phyloP scores from a whole-genome alignment of 2,888 invertebrate species.

The Chorisops tibialis region DNA sequence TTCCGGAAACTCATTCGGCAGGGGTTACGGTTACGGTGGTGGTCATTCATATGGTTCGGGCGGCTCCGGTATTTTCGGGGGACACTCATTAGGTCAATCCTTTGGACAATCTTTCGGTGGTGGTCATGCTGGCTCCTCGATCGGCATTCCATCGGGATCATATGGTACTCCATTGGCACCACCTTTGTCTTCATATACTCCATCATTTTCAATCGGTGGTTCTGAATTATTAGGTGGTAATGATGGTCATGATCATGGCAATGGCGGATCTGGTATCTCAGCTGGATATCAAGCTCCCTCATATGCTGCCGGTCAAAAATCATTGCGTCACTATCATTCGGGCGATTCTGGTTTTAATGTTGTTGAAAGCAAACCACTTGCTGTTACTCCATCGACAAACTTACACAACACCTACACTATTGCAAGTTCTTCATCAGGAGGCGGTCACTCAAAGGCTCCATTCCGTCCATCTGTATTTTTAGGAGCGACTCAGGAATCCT shows the following conservation, averaged over 20 bases:
- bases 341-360: background rate
- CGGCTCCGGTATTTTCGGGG: background rate
- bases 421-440: background rate
- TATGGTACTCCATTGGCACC: slow-evolving; percentile 34
- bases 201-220: slow-evolving; percentile 28
- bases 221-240: slow-evolving; percentile 16
- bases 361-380: slow-evolving; percentile 44
- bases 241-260: slow-evolving; percentile 27
- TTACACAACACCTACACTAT: slow-evolving; percentile 8
- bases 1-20: background rate
- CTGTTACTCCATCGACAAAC: slow-evolving; percentile 32
- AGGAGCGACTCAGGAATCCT: slow-evolving; percentile 43
- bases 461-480: slow-evolving; percentile 49
- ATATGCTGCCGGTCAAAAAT: slow-evolving; percentile 49
- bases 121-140: background rate
- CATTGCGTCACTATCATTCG: slow-evolving; percentile 44
- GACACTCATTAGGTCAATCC: background rate
- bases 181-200: slow-evolving; percentile 12
- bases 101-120: slow-evolving; percentile 2
- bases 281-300: slow-evolving; percentile 38
- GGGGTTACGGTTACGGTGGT: slow-evolving; percentile 2
- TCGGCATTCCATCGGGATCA: slow-evolving; percentile 34
- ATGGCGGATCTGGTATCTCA: slow-evolving; percentile 31
- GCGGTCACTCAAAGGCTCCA: slow-evolving; percentile 39
- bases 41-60: background rate